Evolutionary conservation across 1,140 invertebrate genomes (phyloP).

Genomic region (Diuraphis noxia): DNA sequence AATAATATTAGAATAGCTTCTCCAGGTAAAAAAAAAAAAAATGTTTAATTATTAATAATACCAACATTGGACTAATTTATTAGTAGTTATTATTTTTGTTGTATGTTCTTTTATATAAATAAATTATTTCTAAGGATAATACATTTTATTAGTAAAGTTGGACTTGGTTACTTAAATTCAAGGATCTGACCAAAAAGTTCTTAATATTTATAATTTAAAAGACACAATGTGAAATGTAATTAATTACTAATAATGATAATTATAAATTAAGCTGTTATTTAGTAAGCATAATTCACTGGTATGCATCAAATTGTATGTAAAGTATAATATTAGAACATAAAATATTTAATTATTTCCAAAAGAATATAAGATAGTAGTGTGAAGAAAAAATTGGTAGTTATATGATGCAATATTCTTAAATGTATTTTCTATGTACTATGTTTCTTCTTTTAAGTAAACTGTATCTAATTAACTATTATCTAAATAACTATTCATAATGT

Average conservation of each 20-base stretch:
- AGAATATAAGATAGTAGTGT: not conserved
- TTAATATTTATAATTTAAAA: not conserved
- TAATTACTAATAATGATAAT: not conserved
- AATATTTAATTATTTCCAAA: slow-evolving; percentile 9
- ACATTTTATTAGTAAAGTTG: too few species aligned
- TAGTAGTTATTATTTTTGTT: too few species aligned
- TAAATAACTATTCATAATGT: not conserved
- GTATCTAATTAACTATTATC: not conserved
- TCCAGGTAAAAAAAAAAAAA: slow-evolving; percentile 64
- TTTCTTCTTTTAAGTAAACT: not conserved
- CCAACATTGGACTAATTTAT: too few species aligned
- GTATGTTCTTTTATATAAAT: too few species aligned
- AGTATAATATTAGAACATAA: not conserved
- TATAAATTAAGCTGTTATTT: not conserved
- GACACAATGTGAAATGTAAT: not conserved
- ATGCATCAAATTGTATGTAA: not conserved
- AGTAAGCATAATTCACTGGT: not conserved
- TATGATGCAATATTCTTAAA: not conserved
- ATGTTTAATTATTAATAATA: not conserved
- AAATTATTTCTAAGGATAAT: too few species aligned
- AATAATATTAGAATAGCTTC: slow-evolving; percentile 83
- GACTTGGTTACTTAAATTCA: too few species aligned
- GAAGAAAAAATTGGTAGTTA: not conserved
- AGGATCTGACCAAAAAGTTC: too few species aligned
- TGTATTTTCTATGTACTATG: not conserved